Evolutionary conservation across 2,797 vertebrate species (phyloP).

Genomic region (Pseudocheirus occidentalis): DNA sequence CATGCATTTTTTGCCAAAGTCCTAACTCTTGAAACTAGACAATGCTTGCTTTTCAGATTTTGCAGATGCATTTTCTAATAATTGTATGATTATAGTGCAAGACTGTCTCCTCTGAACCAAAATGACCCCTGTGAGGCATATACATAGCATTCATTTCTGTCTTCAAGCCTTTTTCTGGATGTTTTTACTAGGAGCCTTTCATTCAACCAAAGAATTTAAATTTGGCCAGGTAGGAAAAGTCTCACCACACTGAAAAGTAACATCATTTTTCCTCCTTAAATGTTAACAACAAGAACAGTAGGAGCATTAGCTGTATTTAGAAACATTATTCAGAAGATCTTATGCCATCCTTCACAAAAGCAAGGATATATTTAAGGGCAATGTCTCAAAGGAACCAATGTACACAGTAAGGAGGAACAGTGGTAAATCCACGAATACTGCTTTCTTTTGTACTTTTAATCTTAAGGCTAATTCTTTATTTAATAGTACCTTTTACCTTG

Average conservation of each 20-base stretch:
- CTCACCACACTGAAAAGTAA: neutral
- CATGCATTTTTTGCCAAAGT: conserved; percentile 40
- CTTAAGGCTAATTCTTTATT: neutral
- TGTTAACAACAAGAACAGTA: conserved; percentile 11
- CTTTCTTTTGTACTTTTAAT: neutral
- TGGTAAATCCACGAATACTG: neutral
- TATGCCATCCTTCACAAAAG: neutral
- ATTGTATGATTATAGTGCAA: conserved; percentile 13
- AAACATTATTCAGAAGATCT: neutral
- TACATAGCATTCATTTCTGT: neutral
- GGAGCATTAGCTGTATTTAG: neutral
- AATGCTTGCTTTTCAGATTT: conserved; percentile 18
- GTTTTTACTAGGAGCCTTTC: conserved; percentile 28
- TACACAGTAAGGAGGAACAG: neutral
- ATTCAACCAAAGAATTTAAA: conserved; percentile 39
- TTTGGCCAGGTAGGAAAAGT: neutral
- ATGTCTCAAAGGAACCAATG: neutral
- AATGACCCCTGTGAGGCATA: conserved; percentile 35
- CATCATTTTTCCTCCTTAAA: conserved; percentile 4
- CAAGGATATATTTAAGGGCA: neutral
- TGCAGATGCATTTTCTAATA: conserved; percentile 6
- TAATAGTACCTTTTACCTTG: neutral
- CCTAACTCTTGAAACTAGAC: conserved; percentile 3
- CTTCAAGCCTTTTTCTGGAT: neutral
- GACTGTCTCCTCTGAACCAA: conserved; percentile 23